Evolutionary conservation across 2,797 vertebrate genomes (phyloP), one percentile per base, ranked within the genome.

Genomic region (Typhlichthys eigenmanni): DNA sequence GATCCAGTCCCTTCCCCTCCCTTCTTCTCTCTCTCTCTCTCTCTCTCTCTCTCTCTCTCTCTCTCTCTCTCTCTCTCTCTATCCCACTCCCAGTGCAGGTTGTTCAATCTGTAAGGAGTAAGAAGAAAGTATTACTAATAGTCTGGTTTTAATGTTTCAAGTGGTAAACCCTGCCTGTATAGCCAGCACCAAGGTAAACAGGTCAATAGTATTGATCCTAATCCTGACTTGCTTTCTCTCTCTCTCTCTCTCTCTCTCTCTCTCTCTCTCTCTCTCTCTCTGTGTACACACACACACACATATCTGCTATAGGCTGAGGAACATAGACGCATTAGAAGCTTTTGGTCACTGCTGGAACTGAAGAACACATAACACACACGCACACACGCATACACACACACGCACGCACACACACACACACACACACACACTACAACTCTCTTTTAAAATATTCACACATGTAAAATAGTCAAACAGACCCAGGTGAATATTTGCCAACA

Each of bases 151-250:
- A 93, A 92, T 92, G 91, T 92, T 93, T 88, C 88, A 91, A 93
- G 90, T 92, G 89, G 88, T 91, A 91, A 91, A 90, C 85, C 78
- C 85, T 67, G 85, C 79, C 86, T 29, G 75, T 77, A 78, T 78
- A 82, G 84, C 80, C 83, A 72, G 78, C 89, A 92, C 91, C 82
- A 93, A 93, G 91, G 92, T 93, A 93, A 93, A 93, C 92, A 93
- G 90, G 86, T 93, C 92, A 93, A 93, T 93, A 93, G 81, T 93
- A 93, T 93, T 82, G 92, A 93, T 93, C 90, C 65, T 60, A 81
- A 87, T 86, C 79, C 89, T 87, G 83, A 87, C 85, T 87, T 84
- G 70, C 78, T 68, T 70, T 62, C 74, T 14, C 47, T 49, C 64
- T 63, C 65, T 65, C 72, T 69, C 66, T 60, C 66, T 34, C 60